Evolutionary conservation across 2,797 vertebrate species (phyloP).

Genomic region (Mionectes olivaceus): DNA sequence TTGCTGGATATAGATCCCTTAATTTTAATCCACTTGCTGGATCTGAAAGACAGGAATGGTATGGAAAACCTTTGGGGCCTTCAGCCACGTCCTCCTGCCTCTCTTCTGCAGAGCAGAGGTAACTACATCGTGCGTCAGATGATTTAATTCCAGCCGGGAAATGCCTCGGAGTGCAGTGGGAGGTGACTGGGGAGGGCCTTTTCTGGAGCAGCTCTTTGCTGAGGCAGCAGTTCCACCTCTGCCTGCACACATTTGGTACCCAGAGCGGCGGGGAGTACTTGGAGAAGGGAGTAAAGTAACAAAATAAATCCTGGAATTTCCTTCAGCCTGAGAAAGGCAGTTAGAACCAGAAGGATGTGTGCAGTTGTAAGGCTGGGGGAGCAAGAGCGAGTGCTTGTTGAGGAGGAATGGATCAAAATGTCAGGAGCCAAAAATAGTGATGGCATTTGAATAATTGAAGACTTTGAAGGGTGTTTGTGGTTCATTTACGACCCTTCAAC

Average conservation of each 20-base stretch:
- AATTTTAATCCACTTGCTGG: conserved; percentile 94
- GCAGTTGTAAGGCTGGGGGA: background rate
- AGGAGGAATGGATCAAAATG: background rate
- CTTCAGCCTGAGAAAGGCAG: background rate
- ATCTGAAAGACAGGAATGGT: conserved; percentile 92
- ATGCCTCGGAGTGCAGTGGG: background rate
- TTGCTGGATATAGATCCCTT: conserved; percentile 95
- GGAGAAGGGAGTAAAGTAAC: background rate
- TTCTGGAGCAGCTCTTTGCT: background rate
- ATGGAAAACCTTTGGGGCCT: conserved; percentile 96
- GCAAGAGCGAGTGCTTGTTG: background rate
- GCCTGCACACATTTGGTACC: background rate
- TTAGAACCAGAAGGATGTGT: background rate
- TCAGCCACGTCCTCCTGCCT: conserved; percentile 91
- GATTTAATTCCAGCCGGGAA: background rate
- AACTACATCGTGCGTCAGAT: background rate
- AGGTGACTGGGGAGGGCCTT: background rate
- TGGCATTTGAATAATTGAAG: background rate
- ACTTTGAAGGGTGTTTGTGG: background rate
- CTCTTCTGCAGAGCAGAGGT: conserved; percentile 92
- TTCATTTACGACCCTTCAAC: background rate
- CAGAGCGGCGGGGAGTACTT: background rate
- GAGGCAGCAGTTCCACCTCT: background rate
- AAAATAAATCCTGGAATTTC: background rate
- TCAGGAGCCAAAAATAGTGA: background rate